Conservation (phyloP, 2,113 vertebrate genomes). For the Gymnorhina tibicen region DNA sequence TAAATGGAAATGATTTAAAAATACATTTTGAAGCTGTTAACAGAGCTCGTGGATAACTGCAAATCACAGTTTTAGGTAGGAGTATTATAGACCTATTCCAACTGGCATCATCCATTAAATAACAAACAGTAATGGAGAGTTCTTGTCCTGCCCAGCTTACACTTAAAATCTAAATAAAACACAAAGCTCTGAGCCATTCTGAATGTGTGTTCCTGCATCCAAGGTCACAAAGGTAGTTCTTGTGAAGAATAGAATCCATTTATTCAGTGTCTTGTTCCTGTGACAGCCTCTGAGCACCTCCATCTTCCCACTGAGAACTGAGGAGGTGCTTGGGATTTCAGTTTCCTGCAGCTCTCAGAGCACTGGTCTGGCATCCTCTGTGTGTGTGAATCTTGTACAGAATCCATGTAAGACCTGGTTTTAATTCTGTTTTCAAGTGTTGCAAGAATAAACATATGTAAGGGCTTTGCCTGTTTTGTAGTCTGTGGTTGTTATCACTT, state of each 20-base stretch:
- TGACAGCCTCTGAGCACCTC: not conserved
- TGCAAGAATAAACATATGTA: not conserved
- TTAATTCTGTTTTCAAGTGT: not conserved
- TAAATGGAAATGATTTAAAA: constrained; percentile 19
- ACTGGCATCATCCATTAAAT: not conserved
- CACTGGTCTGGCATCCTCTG: not conserved
- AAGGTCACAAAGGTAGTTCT: not conserved
- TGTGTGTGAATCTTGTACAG: not conserved
- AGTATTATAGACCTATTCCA: not conserved
- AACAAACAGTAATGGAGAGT: not conserved
- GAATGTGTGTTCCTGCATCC: not conserved
- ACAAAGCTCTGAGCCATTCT: not conserved
- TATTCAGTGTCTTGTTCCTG: not conserved
- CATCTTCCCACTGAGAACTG: not conserved
- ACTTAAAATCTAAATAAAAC: not conserved
- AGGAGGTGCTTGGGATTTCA: not conserved
- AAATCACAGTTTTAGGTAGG: not conserved
- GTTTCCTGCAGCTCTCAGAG: not conserved
- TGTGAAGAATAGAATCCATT: not conserved
- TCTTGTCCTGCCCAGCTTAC: not conserved
- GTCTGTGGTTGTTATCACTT: not conserved
- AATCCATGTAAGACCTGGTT: not conserved
- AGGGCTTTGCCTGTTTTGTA: not conserved
- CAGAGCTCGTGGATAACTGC: not conserved
- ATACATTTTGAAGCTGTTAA: constrained; percentile 7